Evolutionary conservation across 2,797 vertebrate genomes (phyloP).

Genomic region (Morus bassanus): DNA sequence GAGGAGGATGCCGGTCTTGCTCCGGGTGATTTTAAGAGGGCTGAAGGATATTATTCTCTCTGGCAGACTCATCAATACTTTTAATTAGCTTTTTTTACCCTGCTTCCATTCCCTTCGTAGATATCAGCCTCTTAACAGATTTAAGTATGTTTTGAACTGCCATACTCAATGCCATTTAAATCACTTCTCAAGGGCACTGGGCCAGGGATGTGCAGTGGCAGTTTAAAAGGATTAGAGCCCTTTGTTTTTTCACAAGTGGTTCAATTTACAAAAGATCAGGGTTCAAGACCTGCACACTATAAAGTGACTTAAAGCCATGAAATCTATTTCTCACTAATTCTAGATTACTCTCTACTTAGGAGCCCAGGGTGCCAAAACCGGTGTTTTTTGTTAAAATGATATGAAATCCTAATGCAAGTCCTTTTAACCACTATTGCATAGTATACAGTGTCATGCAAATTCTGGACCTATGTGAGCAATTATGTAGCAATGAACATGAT

Average conservation of each 20-base stretch:
- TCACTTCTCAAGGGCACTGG: conserved; percentile 61
- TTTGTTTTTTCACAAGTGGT: conserved; percentile 72
- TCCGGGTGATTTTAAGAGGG: not conserved
- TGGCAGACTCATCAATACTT: conserved; percentile 58
- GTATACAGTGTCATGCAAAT: conserved; percentile 61
- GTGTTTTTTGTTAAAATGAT: conserved; percentile 64
- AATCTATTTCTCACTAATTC: conserved; percentile 73
- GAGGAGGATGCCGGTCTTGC: not conserved
- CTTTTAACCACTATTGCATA: conserved; percentile 14
- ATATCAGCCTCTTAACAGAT: conserved; percentile 52
- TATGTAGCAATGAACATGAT: conserved; percentile 61
- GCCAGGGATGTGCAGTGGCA: conserved; percentile 67
- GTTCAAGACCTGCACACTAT: conserved; percentile 69
- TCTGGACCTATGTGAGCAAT: conserved; percentile 30
- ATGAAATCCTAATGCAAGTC: conserved; percentile 59
- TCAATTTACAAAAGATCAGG: conserved; percentile 72
- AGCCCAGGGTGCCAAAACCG: conserved; percentile 67
- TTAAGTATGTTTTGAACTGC: conserved; percentile 51
- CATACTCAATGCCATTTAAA: conserved; percentile 54
- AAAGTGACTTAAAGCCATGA: conserved; percentile 73
- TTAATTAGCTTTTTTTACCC: conserved; percentile 33
- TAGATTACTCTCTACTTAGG: conserved; percentile 71
- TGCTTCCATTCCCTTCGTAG: not conserved
- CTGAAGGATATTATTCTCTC: conserved; percentile 35
- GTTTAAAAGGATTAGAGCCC: conserved; percentile 70